A percentile compares a stretch with the other conserved stretches of the same genome.
phyloP scores from a whole-genome alignment of 2,113 vertebrate genomes.

The Oncorhynchus clarkii region DNA sequence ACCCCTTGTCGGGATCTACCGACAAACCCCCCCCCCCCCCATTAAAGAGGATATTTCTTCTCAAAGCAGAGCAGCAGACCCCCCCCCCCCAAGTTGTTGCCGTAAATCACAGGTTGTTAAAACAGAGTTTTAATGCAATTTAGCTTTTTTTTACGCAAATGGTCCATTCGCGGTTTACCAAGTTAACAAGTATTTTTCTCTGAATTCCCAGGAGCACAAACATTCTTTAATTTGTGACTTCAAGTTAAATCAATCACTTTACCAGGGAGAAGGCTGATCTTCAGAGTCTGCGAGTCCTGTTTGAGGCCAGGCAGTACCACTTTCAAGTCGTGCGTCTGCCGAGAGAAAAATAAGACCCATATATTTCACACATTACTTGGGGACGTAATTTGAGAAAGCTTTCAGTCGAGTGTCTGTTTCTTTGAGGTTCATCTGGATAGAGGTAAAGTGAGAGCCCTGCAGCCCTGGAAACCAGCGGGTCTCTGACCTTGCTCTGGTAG shows the following conservation, averaged over 20 bases:
- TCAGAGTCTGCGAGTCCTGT: constrained; percentile 73
- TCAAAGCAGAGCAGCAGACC: background rate
- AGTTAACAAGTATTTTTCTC: background rate
- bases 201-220: background rate
- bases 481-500: constrained; percentile 80
- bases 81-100: background rate
- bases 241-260: constrained; percentile 24
- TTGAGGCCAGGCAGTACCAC: constrained; percentile 83
- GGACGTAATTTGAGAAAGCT: background rate
- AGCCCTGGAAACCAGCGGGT: background rate
- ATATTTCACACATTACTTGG: background rate
- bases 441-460: background rate
- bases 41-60: constrained; percentile 4
- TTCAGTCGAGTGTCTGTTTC: background rate
- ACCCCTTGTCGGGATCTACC: background rate
- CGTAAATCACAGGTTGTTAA: background rate
- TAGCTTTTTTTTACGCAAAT: background rate
- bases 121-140: background rate
- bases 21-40: background rate
- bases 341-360: constrained; percentile 1
- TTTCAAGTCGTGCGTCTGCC: constrained; percentile 80
- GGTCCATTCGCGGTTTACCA: background rate
- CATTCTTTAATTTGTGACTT: background rate
- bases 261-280: constrained; percentile 85
- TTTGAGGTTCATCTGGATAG: background rate